A percentile compares a stretch with the other conserved stretches of the same genome.
These are phyloP conservation scores for Carollia perspicillata DNA, from an alignment of 2,113 vertebrate genomes.

Conservation along the genomic window DNA sequence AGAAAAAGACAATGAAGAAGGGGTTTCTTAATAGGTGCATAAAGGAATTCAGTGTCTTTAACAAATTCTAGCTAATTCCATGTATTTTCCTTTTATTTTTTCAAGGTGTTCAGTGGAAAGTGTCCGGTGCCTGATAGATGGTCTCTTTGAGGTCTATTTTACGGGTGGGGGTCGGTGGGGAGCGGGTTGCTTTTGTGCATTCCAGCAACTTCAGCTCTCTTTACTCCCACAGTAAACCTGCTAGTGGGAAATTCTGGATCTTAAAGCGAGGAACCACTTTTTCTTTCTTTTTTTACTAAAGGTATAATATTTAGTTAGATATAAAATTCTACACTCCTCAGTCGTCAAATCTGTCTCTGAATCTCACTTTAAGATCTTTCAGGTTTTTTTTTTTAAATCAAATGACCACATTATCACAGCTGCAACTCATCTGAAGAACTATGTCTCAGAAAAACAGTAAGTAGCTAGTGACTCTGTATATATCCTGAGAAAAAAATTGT, in stretches of 20 bases:
- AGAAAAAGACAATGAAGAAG: background rate
- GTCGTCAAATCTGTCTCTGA: background rate
- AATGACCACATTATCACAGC: slow-evolving; percentile 44
- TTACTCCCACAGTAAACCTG: background rate
- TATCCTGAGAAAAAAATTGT: slow-evolving; percentile 37
- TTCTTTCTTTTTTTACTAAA: background rate
- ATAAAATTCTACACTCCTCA: background rate
- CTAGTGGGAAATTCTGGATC: slow-evolving; percentile 17
- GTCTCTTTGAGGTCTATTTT: background rate
- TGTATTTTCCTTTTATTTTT: background rate
- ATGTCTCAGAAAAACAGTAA: slow-evolving; percentile 48
- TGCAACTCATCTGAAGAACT: slow-evolving; percentile 44
- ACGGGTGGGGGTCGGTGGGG: background rate
- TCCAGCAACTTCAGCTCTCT: background rate
- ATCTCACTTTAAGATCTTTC: background rate
- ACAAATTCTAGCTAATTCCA: background rate
- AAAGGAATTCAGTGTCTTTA: background rate
- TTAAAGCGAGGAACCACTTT: background rate
- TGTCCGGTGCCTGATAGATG: background rate
- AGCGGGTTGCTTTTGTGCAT: background rate
- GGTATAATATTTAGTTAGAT: background rate
- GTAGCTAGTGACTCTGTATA: slow-evolving; percentile 20
- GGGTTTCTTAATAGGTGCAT: background rate
- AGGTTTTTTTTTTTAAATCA: background rate
- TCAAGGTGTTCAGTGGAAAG: background rate